These are phyloP conservation scores for Mycteria americana DNA, from an alignment of 2,797 vertebrate genomes.

Conservation along the genomic window DNA sequence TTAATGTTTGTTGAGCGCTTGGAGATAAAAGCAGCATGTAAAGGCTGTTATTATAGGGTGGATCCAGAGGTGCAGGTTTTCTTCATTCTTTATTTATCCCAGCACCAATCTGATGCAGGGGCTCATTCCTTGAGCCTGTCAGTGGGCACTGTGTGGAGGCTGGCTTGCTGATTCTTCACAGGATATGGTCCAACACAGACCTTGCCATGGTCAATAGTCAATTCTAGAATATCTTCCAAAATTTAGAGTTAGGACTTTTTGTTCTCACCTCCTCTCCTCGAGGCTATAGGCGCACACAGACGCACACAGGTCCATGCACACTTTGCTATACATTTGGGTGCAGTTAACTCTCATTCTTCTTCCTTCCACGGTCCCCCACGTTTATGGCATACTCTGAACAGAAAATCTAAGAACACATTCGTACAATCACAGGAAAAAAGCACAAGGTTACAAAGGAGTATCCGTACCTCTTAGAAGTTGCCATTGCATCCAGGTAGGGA, in stretches of 20 bases:
- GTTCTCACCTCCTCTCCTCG: neutral
- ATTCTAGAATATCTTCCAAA: neutral
- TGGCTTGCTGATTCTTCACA: neutral
- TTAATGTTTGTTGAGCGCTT: constrained; percentile 63
- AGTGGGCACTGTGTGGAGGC: neutral
- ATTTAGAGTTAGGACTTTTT: neutral
- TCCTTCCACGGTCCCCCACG: accelerated
- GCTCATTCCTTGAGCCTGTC: neutral
- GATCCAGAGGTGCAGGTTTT: neutral
- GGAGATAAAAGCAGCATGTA: constrained; percentile 38
- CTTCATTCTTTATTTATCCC: neutral
- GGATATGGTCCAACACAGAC: neutral
- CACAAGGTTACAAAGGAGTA: neutral
- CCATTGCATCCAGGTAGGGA: constrained; percentile 47
- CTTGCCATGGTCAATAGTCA: neutral
- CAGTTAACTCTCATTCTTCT: neutral
- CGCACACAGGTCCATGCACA: accelerated
- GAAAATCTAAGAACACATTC: neutral
- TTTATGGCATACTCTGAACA: neutral
- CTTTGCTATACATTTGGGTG: neutral
- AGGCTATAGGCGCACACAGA: neutral
- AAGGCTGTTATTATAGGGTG: constrained; percentile 2
- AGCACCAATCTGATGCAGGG: neutral
- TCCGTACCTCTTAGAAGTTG: neutral
- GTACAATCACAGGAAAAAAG: neutral